Conservation (phyloP, 2,113 vertebrate genomes). For the Xerus inauris region DNA sequence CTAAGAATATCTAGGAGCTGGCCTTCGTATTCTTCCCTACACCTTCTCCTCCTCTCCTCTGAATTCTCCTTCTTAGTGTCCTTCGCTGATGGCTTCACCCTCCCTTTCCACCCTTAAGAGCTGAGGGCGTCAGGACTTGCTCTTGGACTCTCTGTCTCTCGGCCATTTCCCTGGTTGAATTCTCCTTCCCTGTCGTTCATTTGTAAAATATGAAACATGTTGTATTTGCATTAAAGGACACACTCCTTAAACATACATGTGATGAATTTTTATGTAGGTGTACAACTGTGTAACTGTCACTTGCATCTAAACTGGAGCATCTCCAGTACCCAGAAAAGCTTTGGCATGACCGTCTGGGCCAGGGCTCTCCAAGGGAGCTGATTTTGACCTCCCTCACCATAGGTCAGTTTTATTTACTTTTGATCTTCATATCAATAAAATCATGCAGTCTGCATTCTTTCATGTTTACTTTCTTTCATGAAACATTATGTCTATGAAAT, state of each 20-base stretch:
- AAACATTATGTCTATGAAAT: neutral
- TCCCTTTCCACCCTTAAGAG: too few relatives aligned
- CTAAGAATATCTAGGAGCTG: neutral
- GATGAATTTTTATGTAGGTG: neutral
- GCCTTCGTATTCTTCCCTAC: accelerated
- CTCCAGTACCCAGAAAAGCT: neutral
- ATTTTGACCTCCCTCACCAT: too few relatives aligned
- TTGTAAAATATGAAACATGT: neutral
- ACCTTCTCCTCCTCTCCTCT: accelerated
- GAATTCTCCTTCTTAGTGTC: neutral
- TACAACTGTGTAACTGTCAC: neutral
- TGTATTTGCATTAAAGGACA: neutral
- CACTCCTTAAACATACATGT: neutral
- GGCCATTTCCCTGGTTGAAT: neutral
- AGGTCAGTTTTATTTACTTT: neutral
- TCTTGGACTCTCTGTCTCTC: neutral
- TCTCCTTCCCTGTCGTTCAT: neutral
- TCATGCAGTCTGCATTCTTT: neutral
- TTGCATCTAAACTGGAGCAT: neutral
- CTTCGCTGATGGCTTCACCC: neutral
- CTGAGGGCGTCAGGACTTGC: neutral
- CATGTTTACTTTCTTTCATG: neutral
- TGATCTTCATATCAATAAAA: neutral
- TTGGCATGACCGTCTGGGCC: neutral
- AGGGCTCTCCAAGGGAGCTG: too few relatives aligned